A percentile compares a stretch with the other conserved stretches of the same genome.
These are phyloP conservation scores for Sprattus sprattus DNA, from an alignment of 2,113 vertebrate genomes.

Conservation along the genomic window DNA sequence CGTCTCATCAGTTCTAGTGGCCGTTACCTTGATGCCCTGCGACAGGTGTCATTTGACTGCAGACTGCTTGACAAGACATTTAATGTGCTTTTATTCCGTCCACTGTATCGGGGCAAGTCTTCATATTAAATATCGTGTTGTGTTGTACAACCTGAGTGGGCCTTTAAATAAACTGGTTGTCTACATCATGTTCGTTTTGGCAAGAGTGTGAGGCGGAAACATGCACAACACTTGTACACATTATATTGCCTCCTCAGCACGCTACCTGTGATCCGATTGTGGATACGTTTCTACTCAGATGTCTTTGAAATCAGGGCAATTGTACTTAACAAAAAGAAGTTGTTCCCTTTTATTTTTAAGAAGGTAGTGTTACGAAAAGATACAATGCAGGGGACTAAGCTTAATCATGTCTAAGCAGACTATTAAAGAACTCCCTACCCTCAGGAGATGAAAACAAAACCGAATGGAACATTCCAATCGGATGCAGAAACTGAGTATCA, in stretches of 20 bases:
- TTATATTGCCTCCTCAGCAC: neutral
- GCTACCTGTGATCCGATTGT: neutral
- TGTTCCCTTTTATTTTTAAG: constrained; percentile 35
- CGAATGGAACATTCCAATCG: neutral
- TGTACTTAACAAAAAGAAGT: neutral
- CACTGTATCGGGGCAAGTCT: neutral
- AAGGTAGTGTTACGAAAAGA: constrained; percentile 36
- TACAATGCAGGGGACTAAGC: constrained; percentile 29
- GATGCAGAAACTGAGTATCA: neutral
- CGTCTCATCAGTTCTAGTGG: neutral
- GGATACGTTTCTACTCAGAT: neutral
- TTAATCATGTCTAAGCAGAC: constrained; percentile 29
- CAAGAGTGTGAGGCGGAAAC: too few relatives aligned
- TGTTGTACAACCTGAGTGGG: neutral
- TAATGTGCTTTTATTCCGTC: neutral
- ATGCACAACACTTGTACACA: neutral
- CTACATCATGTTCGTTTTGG: neutral
- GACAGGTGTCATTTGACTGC: neutral
- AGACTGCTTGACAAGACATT: neutral
- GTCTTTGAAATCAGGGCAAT: constrained; percentile 26
- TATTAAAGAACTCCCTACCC: constrained; percentile 26
- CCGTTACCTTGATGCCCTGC: neutral
- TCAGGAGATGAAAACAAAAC: constrained; percentile 25
- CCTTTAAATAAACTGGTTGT: neutral
- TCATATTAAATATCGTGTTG: neutral